Evolutionary conservation across 1,140 invertebrate genomes (phyloP).

Genomic region (Atta colombica): DNA sequence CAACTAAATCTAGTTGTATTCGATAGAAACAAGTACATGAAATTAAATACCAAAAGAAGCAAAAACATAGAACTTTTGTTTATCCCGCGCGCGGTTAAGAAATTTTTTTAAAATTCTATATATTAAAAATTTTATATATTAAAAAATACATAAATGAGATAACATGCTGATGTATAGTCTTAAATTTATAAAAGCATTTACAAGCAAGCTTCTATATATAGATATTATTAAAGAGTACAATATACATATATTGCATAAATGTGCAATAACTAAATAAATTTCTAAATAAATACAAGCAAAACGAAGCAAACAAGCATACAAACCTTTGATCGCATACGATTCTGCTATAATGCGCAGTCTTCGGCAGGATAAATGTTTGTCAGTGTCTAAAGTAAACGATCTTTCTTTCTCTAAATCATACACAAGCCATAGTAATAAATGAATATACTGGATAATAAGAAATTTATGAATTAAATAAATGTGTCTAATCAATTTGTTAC

Average conservation of each 20-base stretch:
- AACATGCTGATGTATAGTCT: not conserved
- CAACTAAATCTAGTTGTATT: conserved; percentile 31
- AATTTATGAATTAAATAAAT: conserved; percentile 58
- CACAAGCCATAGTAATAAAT: conserved; percentile 61
- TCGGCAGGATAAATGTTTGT: conserved; percentile 93
- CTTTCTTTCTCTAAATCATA: conserved; percentile 72
- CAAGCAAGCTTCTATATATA: conserved; percentile 27
- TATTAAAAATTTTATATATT: conserved; percentile 25
- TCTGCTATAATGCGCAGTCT: conserved; percentile 97
- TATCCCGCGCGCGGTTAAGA: not conserved
- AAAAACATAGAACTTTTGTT: not conserved
- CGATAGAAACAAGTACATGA: conserved; percentile 17
- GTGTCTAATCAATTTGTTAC: conserved; percentile 34
- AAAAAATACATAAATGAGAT: conserved; percentile 13
- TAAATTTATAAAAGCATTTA: conserved; percentile 30
- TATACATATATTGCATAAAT: conserved; percentile 19
- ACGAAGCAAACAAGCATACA: conserved; percentile 68
- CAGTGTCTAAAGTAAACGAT: conserved; percentile 85
- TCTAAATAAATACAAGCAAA: conserved; percentile 65
- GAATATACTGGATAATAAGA: conserved; percentile 25
- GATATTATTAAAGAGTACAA: conserved; percentile 8
- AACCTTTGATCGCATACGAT: conserved; percentile 97
- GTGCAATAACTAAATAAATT: conserved; percentile 4
- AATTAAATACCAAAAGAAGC: conserved; percentile 4
- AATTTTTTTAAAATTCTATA: conserved; percentile 3